Base-by-base conservation (phyloP, 2,113 vertebrate genomes). In the Andinoacara biseriatus region DNA sequence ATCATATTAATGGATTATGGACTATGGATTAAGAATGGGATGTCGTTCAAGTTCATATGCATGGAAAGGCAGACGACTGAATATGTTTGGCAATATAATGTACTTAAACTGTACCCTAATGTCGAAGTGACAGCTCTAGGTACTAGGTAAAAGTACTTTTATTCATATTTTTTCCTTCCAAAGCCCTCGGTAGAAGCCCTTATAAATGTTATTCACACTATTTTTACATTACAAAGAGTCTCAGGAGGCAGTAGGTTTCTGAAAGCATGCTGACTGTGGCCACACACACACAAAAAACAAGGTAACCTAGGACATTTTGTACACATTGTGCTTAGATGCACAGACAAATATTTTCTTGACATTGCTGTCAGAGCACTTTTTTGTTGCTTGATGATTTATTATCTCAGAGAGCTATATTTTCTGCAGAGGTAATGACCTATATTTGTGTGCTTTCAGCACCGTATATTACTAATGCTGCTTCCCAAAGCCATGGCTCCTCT, bases 321-420 rank as follows among this genome's bases (percentile, higher is more conserved):
- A 22, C 58, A 58, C 58, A 52, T 82, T 84, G 35, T 8, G 4
- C n/a, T 76, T 31, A 26, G 46, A 69, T 62, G 46, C 46, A 60
- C 43, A 58, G 78, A 46, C 33, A 29, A 58, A 22, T 75, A 31
- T 20, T n/a, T 26, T 38, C 22, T 61, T 52, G 4, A 49, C 22
- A 49, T 10, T 74, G 65, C 72, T 83, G 67, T 75, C 85, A 74
- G 54, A 65, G 59, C 5, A 22, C 62, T n/a, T 49, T 63, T 58
- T 67, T 20, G 67, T 60, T 58, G 43, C 35, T 33, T 58, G 22
- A 56, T 88, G 87, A 91, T 91, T 88, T 88, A 91, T 85, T 77
- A 79, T 92, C 76, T 89, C 65, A 60, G 74, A 86, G 78, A 78
- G 15, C 43, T 80, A 22, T 78, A 57, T 75, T 77, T 76, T 85